Percentiles rank a stretch among this genome's conserved stretches.
phyloP scores from a whole-genome alignment of 2,888 invertebrate genomes.

The Thymelicus acteon region DNA sequence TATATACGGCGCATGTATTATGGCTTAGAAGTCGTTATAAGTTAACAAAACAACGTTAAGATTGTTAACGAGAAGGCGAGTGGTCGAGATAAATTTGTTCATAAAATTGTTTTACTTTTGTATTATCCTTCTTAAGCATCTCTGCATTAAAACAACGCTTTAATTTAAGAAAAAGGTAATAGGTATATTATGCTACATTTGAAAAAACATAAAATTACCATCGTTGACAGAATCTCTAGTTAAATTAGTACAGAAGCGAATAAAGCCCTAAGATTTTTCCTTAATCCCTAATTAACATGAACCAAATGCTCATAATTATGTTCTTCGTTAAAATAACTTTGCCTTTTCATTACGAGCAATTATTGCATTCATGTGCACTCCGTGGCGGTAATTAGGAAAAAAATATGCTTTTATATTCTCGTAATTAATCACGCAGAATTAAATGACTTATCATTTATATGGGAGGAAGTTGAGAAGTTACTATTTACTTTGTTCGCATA shows the following conservation, averaged over 20 bases:
- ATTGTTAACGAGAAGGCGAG: constrained; percentile 24
- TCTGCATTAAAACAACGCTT: too few relatives aligned
- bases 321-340: constrained; percentile 38
- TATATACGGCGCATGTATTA: constrained; percentile 50
- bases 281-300: constrained; percentile 38
- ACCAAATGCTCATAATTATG: constrained; percentile 36
- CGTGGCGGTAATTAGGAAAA: constrained; percentile 33
- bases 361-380: constrained; percentile 37
- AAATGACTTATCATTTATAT: constrained; percentile 16
- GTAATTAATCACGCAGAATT: constrained; percentile 24
- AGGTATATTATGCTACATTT: not conserved
- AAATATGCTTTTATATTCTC: constrained; percentile 33
- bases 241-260: constrained; percentile 17
- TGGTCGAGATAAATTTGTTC: not conserved
- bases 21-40: constrained; percentile 25
- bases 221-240: constrained; percentile 14
- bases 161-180: not conserved
- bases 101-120: not conserved
- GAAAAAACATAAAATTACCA: constrained; percentile 1
- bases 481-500: not conserved
- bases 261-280: constrained; percentile 30
- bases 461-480: not conserved
- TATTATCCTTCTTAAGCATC: too few relatives aligned
- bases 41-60: constrained; percentile 12
- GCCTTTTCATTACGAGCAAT: constrained; percentile 36